phyloP scores from a whole-genome alignment of 2,797 vertebrate species.

The Bufotes viridis region DNA sequence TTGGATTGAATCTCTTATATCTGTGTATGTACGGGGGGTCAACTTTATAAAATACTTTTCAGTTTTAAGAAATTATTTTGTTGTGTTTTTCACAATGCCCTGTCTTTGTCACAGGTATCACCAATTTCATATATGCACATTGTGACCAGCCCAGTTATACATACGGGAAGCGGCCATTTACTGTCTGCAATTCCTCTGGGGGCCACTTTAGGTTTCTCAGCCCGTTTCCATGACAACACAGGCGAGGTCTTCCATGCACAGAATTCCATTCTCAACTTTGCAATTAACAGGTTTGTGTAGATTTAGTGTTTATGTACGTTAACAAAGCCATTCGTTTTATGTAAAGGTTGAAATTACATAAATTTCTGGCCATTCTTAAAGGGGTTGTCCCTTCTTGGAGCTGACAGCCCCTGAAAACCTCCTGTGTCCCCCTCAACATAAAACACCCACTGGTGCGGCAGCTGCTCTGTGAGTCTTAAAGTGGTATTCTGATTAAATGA shows the following conservation, averaged over 20 bases:
- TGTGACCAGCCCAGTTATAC: conserved; percentile 80
- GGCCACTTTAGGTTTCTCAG: conserved; percentile 82
- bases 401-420: too few species aligned
- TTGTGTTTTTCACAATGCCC: neutral
- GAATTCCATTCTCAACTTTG: conserved; percentile 83
- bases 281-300: conserved; percentile 87
- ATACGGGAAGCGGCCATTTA: conserved; percentile 74
- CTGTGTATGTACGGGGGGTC: too few species aligned
- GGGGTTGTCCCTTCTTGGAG: too few species aligned
- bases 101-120: conserved; percentile 78
- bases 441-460: too few species aligned
- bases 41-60: too few species aligned
- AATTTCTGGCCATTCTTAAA: neutral
- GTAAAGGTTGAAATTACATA: neutral
- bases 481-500: too few species aligned
- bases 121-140: conserved; percentile 90
- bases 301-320: neutral
- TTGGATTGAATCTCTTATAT: too few species aligned
- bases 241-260: conserved; percentile 87
- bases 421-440: too few species aligned
- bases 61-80: too few species aligned
- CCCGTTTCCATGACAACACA: conserved; percentile 87
- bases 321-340: neutral
- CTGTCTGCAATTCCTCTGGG: conserved; percentile 86
- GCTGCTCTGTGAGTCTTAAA: too few species aligned